Evolutionary conservation across 1,140 invertebrate species (phyloP), one percentile per base, ranked within the genome.

Genomic region (Leptinotarsa texana): DNA sequence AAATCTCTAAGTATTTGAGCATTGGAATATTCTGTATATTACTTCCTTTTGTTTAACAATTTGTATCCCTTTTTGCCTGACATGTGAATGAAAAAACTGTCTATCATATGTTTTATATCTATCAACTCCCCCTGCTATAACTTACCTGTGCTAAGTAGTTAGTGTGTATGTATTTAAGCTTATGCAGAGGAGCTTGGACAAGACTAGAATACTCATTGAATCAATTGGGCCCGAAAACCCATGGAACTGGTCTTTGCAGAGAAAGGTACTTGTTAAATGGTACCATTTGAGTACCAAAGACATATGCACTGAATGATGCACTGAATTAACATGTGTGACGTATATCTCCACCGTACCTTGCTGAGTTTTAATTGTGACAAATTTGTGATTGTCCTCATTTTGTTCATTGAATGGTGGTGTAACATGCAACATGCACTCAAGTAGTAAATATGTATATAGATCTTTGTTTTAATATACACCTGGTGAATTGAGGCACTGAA

Each of bases 171-270:
- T 79, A 79, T 82, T 80, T 75, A 80, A 82, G 84, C 84, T 83
- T 85, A 76, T 80, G 81, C 82, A 83, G 82, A 80, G 75, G 77
- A 80, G 81, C 82, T 72, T 84, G 82, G 83, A 78, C 82, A 72
- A 74, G 73, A 69, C 79, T 84, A 79, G 82, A 84, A 75, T 75
- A 80, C 69, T 79, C 77, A 72, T 78, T 83, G 80, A 79, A 78
- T 63, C 79, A 75, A 73, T 83, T 84, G 80, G 82, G 82, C 75
- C 80, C 81, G 65, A 79, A 80, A 82, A 80, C 80, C 77, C 83
- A 78, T 75, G 83, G 82, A 78, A 79, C 77, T 74, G 83, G 84
- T 79, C 80, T 85, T 77, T 84, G 83, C 82, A 84, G 84, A 85
- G 82, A 85, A 83, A 85, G 84, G 84, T 85, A 85, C 79, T 82